phyloP scores from a whole-genome alignment of 1,140 invertebrate species.

The Diorhabda sublineata region DNA sequence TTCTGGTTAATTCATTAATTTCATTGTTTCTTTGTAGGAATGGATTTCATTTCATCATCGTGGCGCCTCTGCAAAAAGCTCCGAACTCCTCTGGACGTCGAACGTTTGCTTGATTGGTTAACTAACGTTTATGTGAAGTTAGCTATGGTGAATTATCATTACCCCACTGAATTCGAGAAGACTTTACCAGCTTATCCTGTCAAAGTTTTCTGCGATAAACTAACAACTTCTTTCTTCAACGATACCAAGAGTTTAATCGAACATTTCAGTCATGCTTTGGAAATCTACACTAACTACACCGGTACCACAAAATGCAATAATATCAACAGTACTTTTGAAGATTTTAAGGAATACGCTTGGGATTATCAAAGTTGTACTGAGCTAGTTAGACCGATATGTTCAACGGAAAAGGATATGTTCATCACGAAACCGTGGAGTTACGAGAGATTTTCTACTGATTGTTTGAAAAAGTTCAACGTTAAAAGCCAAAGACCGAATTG shows the following conservation, averaged over 20 bases:
- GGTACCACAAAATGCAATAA: conserved; percentile 64
- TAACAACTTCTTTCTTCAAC: conserved; percentile 45
- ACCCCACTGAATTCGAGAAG: conserved; percentile 73
- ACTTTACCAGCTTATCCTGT: conserved; percentile 83
- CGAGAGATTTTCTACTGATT: conserved; percentile 59
- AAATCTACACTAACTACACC: conserved; percentile 81
- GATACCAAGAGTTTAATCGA: conserved; percentile 55
- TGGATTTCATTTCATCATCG: conserved; percentile 61
- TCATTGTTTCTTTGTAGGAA: conserved; percentile 48
- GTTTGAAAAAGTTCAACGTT: conserved; percentile 66
- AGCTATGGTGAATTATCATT: conserved; percentile 93
- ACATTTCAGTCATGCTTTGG: conserved; percentile 64
- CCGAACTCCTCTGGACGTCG: conserved; percentile 54
- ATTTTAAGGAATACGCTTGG: conserved; percentile 69
- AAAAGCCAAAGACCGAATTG: conserved; percentile 57
- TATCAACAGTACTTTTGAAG: conserved; percentile 49
- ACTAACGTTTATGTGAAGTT: conserved; percentile 69
- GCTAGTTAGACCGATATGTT: conserved; percentile 92
- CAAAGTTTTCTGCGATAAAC: conserved; percentile 52
- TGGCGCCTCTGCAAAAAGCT: conserved; percentile 73
- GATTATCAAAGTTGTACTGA: conserved; percentile 85
- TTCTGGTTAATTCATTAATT: too few relatives aligned
- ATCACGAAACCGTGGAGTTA: conserved; percentile 73
- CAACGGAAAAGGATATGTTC: conserved; percentile 82
- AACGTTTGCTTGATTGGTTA: conserved; percentile 57